These are phyloP conservation scores for Rhynchonycteris naso DNA, from an alignment of 2,797 vertebrate species.

Conservation along the genomic window DNA sequence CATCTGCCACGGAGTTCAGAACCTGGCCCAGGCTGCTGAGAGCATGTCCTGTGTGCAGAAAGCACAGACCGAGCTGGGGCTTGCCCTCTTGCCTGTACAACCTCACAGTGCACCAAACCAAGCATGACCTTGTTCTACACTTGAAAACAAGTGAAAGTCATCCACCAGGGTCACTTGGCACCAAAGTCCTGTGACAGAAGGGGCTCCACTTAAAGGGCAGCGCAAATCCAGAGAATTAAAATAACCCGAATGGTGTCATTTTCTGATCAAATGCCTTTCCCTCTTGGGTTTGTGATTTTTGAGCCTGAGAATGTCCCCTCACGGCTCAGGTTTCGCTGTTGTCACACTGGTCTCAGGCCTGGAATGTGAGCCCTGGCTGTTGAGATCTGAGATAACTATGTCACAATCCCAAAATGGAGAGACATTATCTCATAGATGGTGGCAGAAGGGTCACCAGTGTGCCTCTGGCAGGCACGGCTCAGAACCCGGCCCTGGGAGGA, in stretches of 20 bases:
- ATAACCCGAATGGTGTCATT: slow-evolving; percentile 72
- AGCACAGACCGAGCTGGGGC: not conserved
- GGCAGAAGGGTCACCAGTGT: slow-evolving; percentile 62
- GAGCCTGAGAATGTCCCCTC: slow-evolving; percentile 83
- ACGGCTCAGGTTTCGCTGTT: slow-evolving; percentile 81
- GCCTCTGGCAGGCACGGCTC: slow-evolving; percentile 39
- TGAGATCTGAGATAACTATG: slow-evolving; percentile 66
- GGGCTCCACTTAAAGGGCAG: slow-evolving; percentile 35
- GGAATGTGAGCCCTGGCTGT: slow-evolving; percentile 58
- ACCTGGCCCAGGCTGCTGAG: rapidly evolving
- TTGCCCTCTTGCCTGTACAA: not conserved
- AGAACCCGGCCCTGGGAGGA: not conserved
- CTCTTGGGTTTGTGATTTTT: slow-evolving; percentile 69
- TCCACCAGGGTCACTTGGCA: slow-evolving; percentile 64
- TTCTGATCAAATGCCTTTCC: slow-evolving; percentile 82
- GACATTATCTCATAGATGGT: slow-evolving; percentile 83
- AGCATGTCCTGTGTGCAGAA: not conserved
- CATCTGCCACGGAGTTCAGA: not conserved
- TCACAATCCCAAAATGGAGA: slow-evolving; percentile 81
- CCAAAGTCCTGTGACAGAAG: not conserved
- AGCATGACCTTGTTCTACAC: slow-evolving; percentile 9
- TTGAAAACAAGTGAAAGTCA: slow-evolving; percentile 62
- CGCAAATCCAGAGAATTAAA: slow-evolving; percentile 75
- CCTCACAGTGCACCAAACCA: not conserved
- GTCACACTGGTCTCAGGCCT: slow-evolving; percentile 78